phyloP scores from a whole-genome alignment of 2,113 vertebrate species.

The Gavia stellata region DNA sequence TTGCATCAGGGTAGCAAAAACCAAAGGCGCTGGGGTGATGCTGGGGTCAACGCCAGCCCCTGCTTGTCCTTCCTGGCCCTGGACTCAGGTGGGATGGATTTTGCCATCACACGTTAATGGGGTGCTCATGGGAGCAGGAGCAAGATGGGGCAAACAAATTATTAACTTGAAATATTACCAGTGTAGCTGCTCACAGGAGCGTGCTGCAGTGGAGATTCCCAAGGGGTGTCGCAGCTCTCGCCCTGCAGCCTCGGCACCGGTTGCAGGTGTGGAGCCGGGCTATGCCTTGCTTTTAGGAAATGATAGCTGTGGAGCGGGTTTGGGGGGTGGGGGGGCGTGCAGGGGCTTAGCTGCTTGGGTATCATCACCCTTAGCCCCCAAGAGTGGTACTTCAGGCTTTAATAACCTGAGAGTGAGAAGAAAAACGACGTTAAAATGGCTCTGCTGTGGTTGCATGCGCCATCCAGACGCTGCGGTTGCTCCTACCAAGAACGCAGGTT shows the following conservation, averaged over 20 bases:
- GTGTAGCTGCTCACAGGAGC: background rate
- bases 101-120: background rate
- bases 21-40: background rate
- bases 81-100: background rate
- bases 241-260: background rate
- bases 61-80: background rate
- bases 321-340: too few relatives aligned
- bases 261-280: background rate
- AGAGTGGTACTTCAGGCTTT: background rate
- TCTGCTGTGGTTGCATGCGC: background rate
- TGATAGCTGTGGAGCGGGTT: background rate
- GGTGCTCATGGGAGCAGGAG: accelerated
- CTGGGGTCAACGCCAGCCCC: background rate
- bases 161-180: background rate
- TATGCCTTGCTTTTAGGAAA: background rate
- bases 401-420: background rate
- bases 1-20: background rate
- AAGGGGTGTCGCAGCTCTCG: accelerated
- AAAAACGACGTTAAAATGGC: background rate
- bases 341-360: background rate
- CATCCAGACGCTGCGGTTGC: background rate
- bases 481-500: background rate
- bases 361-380: background rate
- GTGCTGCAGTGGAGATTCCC: background rate
- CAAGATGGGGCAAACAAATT: background rate